Percentiles rank a stretch among this genome's conserved stretches.
phyloP scores from a whole-genome alignment of 2,797 vertebrate genomes.

The Limnodromus scolopaceus region DNA sequence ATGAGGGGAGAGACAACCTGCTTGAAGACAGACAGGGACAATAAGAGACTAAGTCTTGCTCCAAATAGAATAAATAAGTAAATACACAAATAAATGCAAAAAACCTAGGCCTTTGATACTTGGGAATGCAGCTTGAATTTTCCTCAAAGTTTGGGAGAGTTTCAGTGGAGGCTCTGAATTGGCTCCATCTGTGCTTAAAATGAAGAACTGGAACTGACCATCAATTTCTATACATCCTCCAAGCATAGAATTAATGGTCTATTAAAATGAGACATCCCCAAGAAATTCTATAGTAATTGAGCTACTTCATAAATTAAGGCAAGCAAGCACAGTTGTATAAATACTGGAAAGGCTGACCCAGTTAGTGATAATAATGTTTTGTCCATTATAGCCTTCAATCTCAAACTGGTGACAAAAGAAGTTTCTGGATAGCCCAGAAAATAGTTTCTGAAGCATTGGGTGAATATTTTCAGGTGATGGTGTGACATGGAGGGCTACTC shows the following conservation, averaged over 20 bases:
- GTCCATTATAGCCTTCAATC: neutral
- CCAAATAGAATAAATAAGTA: neutral
- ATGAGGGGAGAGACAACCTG: neutral
- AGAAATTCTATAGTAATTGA: conserved; percentile 55
- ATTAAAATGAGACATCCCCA: conserved; percentile 52
- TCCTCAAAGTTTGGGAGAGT: neutral
- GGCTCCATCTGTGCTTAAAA: neutral
- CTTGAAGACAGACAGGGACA: neutral
- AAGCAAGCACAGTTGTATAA: conserved; percentile 17
- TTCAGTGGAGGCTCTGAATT: neutral
- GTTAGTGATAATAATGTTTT: conserved; percentile 23
- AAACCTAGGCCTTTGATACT: neutral
- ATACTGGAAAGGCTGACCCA: neutral
- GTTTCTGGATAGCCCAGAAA: conserved; percentile 16
- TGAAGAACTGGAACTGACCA: neutral
- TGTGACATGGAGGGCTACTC: neutral
- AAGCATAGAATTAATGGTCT: conserved; percentile 40
- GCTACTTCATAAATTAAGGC: conserved; percentile 41
- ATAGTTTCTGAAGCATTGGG: neutral
- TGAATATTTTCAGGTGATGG: conserved; percentile 11
- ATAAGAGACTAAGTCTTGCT: neutral
- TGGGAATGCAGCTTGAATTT: neutral
- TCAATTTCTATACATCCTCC: conserved; percentile 35
- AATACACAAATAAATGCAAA: too few species aligned
- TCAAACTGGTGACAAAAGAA: neutral